Evolutionary conservation across 1,140 invertebrate genomes (phyloP), one percentile per base, ranked within the genome.

Genomic region (Drosophila insularis): DNA sequence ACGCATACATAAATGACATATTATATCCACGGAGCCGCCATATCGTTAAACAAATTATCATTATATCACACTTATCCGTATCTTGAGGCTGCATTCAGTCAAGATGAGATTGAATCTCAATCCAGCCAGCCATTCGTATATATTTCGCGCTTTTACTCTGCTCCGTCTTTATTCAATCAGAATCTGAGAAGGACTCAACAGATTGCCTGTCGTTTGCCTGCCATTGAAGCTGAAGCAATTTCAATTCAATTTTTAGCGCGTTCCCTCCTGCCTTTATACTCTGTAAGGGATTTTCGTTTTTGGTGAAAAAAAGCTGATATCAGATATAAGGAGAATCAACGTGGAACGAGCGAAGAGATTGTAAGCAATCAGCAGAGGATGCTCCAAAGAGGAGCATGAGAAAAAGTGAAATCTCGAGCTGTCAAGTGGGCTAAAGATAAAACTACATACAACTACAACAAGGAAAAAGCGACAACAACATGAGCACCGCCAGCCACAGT

Each of bases 201-300:
- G 84, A 89, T 89, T 89, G 84, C 84, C 84, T 89, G 80, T 89
- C 84, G 85, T 67, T 84, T 74, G 80, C 63, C 85, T 89, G 84
- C 76, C 77, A 79, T 82, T 86, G 82, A 77, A 87, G 80, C 80
- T 78, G 80, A 80, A 89, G 84, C 77, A 79, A 84, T 89, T 89
- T 73, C 84, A 89, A 89, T 89, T 89, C 76, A 89, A 89, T 89
- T 89, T 89, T 78, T 80, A 80, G 84, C 66, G 75, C 56, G 68
- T 73, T 77, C 27, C 27, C 27, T 21, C 17, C 11, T 11, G n/a
- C 43, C 43, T 27, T 27, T 27, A 50, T 80, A 72, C 68, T 73
- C 78, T 69, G 69, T 74, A 72, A 79, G 76, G 79, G 79, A 86
- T 82, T 86, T 86, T 79, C 63, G 75, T 64, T 73, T 87, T 79